phyloP scores from a whole-genome alignment of 2,888 invertebrate species.

The Abrostola triplasia region DNA sequence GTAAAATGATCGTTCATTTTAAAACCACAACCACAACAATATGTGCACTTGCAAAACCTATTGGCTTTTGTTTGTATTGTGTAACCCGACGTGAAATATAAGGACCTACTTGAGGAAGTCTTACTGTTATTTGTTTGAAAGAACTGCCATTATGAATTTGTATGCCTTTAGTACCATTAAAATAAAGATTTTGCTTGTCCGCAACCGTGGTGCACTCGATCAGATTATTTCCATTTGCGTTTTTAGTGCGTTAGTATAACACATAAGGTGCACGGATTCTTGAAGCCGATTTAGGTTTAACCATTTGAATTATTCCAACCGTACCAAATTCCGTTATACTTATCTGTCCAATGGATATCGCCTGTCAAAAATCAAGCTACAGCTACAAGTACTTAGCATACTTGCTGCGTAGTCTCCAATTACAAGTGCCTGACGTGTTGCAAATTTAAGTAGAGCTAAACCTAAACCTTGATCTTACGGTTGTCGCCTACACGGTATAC shows the following conservation, averaged over 20 bases:
- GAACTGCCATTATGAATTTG: neutral
- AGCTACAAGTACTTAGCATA: too few species aligned
- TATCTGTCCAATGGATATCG: too few species aligned
- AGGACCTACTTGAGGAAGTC: constrained; percentile 15
- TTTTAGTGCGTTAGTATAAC: neutral
- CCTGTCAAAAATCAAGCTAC: too few species aligned
- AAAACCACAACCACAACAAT: constrained; percentile 49
- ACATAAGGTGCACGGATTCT: constrained; percentile 1
- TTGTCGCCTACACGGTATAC: constrained; percentile 60
- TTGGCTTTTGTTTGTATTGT: constrained; percentile 36
- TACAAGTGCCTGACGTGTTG: neutral
- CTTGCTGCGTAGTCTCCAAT: neutral
- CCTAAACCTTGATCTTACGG: constrained; percentile 71
- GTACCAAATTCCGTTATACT: neutral
- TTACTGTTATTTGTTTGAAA: neutral
- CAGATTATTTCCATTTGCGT: neutral
- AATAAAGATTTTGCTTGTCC: neutral
- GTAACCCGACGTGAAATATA: constrained; percentile 15
- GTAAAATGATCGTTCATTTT: constrained; percentile 52
- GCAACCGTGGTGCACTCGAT: neutral
- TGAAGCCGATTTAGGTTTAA: neutral
- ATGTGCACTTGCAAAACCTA: constrained; percentile 38
- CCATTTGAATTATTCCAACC: neutral
- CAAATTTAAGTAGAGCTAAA: constrained; percentile 33
- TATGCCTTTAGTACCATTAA: neutral